A percentile compares a stretch with the other conserved stretches of the same genome.
Evolutionary conservation across 1,140 invertebrate genomes (phyloP).

Genomic region (Lordiphosa mommai): DNA sequence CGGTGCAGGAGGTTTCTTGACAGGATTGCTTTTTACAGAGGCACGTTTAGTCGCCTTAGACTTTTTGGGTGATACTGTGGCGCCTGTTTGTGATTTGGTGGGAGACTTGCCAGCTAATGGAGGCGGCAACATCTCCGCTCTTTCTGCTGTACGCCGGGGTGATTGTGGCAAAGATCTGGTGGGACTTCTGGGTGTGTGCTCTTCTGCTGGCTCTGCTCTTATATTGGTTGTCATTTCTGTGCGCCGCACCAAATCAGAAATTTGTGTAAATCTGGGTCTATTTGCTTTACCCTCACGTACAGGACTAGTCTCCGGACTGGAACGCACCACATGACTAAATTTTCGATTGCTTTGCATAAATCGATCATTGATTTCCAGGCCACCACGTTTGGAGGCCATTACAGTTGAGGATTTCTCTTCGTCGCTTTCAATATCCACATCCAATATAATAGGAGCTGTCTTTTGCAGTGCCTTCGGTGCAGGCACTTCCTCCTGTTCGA

Average conservation of each 20-base stretch:
- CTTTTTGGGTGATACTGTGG: slow-evolving; percentile 12
- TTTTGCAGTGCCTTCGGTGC: slow-evolving; percentile 20
- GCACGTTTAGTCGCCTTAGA: not conserved
- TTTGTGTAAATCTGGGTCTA: slow-evolving; percentile 55
- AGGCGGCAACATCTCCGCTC: not conserved
- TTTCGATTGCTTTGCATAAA: slow-evolving; percentile 60
- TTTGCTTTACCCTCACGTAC: not conserved
- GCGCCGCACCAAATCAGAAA: slow-evolving; percentile 46
- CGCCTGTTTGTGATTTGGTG: not conserved
- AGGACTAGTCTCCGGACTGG: slow-evolving; percentile 19
- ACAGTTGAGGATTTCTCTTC: slow-evolving; percentile 30
- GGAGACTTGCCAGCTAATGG: not conserved
- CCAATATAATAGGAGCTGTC: slow-evolving; percentile 52
- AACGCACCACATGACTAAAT: slow-evolving; percentile 53
- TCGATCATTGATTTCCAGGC: slow-evolving; percentile 57
- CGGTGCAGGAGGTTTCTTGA: not conserved
- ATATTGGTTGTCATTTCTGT: not conserved
- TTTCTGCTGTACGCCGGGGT: slow-evolving; percentile 6
- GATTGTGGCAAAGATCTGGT: slow-evolving; percentile 25
- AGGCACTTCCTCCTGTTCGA: not conserved
- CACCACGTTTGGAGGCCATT: slow-evolving; percentile 4
- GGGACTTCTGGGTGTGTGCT: slow-evolving; percentile 14
- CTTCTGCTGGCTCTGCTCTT: not conserved
- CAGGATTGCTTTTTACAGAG: not conserved
- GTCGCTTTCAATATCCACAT: slow-evolving; percentile 47